Evolutionary conservation across 2,888 invertebrate species (phyloP).

Genomic region (Tolmerus cingulatus): DNA sequence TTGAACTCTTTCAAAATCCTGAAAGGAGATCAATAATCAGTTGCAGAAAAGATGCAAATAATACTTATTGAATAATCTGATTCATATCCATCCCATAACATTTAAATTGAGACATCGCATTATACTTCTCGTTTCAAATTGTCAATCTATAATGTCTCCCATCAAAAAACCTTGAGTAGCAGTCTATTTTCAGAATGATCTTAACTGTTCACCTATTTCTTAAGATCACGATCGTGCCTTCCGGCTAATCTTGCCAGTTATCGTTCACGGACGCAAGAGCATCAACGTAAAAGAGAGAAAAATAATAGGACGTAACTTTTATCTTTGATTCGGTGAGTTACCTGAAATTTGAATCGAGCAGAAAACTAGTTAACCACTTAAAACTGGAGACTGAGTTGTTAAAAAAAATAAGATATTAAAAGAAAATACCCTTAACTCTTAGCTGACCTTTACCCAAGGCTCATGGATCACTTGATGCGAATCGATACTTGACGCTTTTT

Average conservation of each 20-base stretch:
- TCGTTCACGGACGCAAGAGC: background rate
- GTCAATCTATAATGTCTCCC: background rate
- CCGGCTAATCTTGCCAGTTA: background rate
- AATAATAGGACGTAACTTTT: background rate
- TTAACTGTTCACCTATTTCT: constrained; percentile 25
- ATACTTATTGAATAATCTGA: background rate
- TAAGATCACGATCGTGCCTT: constrained; percentile 27
- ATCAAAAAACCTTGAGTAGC: background rate
- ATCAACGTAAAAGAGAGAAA: background rate
- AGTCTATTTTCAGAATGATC: constrained; percentile 17
- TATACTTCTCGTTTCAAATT: background rate
- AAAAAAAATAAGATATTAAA: background rate
- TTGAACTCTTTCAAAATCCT: too few relatives aligned
- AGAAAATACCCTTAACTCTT: background rate
- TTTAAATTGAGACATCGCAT: background rate
- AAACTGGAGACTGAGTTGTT: background rate
- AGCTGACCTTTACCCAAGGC: background rate
- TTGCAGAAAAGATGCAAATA: background rate
- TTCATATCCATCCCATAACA: background rate
- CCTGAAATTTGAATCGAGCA: background rate
- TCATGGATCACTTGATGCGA: background rate
- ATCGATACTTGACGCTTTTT: background rate
- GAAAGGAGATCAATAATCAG: too few relatives aligned
- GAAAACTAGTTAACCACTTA: background rate
- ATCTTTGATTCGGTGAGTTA: background rate